These are phyloP conservation scores for Lithobates sylvaticus DNA, from an alignment of 2,797 vertebrate species.

Conservation along the genomic window DNA sequence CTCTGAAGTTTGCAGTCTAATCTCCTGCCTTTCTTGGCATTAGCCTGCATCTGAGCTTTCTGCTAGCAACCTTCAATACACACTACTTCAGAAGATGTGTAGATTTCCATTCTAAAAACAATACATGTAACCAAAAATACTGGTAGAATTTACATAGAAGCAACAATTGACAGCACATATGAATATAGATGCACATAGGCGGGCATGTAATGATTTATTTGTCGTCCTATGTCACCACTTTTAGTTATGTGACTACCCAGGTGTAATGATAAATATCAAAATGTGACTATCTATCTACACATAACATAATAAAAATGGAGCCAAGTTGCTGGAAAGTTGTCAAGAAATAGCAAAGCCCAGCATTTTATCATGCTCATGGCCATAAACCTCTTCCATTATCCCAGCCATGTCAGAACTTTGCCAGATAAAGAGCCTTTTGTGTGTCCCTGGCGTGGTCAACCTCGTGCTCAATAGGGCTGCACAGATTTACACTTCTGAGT, in stretches of 20 bases:
- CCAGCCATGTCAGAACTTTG: not conserved
- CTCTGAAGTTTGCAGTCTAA: not conserved
- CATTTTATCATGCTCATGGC: not conserved
- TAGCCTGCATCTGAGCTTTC: not conserved
- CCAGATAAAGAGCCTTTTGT: conserved; percentile 42
- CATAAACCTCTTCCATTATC: not conserved
- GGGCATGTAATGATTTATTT: not conserved
- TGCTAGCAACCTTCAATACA: not conserved
- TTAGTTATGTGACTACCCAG: not conserved
- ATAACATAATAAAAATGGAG: not conserved
- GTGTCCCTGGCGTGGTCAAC: not conserved
- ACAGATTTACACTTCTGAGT: conserved; percentile 8
- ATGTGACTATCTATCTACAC: not conserved
- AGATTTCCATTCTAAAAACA: not conserved
- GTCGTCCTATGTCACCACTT: not conserved
- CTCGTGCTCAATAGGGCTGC: conserved; percentile 31
- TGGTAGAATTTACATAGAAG: not conserved
- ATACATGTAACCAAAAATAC: not conserved
- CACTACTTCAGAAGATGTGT: not conserved
- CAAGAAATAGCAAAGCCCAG: not conserved
- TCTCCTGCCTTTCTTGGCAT: not conserved
- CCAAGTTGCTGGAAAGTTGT: not conserved
- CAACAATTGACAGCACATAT: not conserved
- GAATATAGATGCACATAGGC: too few species aligned
- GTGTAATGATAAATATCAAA: not conserved